phyloP scores from a whole-genome alignment of 2,888 invertebrate species.

The Campoletis raptor region DNA sequence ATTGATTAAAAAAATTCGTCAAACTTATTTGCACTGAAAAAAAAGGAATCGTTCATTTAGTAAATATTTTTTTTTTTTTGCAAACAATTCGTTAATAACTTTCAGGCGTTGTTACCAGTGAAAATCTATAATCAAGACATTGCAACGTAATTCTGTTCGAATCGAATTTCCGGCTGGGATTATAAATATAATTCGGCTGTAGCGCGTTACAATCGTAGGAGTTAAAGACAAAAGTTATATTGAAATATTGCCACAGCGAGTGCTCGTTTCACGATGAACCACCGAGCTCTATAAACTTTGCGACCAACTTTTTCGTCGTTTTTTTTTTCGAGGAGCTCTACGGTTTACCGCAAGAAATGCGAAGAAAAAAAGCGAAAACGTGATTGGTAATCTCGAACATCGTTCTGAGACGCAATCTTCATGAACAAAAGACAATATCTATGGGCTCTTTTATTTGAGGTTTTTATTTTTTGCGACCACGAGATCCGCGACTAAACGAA shows the following conservation, averaged over 20 bases:
- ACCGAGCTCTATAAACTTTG: constrained; percentile 36
- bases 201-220: constrained; percentile 6
- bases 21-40: neutral
- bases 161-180: neutral
- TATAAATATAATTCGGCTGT: neutral
- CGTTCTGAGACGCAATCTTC: constrained; percentile 49
- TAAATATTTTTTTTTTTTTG: neutral
- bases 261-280: constrained; percentile 43
- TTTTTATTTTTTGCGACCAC: constrained; percentile 20
- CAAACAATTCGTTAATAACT: neutral
- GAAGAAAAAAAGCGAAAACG: constrained; percentile 55
- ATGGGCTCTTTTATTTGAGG: constrained; percentile 14
- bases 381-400: constrained; percentile 64
- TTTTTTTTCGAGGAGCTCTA: constrained; percentile 8
- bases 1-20: neutral
- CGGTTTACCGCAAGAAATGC: constrained; percentile 48
- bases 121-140: neutral
- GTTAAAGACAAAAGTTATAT: constrained; percentile 11
- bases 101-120: neutral
- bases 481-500: constrained; percentile 40
- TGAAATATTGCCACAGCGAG: constrained; percentile 13
- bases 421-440: constrained; percentile 28
- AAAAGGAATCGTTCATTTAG: neutral
- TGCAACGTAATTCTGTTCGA: neutral
- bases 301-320: constrained; percentile 11